Conservation (phyloP, 2,797 vertebrate species). For the Basileuterus tristriatus region DNA sequence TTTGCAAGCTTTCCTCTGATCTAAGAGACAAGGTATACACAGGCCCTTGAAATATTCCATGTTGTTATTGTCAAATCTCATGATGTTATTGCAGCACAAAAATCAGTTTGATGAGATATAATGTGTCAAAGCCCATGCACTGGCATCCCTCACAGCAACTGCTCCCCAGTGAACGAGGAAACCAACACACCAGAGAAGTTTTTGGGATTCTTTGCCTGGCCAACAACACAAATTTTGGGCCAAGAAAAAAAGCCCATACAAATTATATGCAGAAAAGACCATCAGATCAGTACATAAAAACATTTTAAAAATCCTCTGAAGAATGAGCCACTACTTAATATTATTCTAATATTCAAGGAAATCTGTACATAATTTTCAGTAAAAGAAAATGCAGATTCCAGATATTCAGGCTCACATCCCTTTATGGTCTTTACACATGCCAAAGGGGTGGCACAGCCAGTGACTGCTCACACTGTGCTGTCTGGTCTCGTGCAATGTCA, state of each 20-base stretch:
- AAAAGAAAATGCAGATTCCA: not conserved
- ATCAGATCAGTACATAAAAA: not conserved
- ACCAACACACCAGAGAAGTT: not conserved
- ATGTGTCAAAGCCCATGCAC: not conserved
- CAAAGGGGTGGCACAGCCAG: accelerated
- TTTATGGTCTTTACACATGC: not conserved
- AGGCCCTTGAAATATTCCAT: not conserved
- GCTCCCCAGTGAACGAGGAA: not conserved
- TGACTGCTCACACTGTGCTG: not conserved
- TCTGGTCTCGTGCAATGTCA: not conserved
- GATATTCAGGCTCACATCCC: not conserved
- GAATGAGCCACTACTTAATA: not conserved
- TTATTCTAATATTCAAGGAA: not conserved
- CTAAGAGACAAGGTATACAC: not conserved
- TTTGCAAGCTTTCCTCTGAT: not conserved
- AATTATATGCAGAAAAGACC: not conserved
- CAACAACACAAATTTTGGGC: not conserved
- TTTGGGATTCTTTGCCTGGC: not conserved
- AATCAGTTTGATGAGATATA: not conserved
- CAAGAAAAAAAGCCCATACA: not conserved
- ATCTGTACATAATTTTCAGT: not conserved
- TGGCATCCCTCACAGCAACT: not conserved
- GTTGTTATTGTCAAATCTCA: not conserved
- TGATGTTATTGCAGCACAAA: not conserved
- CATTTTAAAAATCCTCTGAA: not conserved